A percentile compares a stretch with the other conserved stretches of the same genome.
Conservation (phyloP, 2,888 invertebrate genomes). For the Phorcus lineatus region DNA sequence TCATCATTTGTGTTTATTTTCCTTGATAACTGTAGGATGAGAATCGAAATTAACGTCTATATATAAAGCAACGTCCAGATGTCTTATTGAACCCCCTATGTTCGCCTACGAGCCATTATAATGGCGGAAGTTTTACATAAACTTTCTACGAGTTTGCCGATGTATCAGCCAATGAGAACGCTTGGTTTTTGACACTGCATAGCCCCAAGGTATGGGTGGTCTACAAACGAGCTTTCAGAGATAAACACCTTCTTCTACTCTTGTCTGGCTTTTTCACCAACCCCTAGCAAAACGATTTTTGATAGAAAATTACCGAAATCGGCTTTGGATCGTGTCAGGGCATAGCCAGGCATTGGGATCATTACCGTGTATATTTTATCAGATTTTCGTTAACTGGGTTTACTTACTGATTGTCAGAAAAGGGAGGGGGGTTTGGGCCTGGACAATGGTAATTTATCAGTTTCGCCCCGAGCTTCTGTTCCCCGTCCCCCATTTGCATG, state of each 20-base stretch:
- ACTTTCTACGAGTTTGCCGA: background rate
- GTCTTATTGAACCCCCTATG: background rate
- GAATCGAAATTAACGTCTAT: background rate
- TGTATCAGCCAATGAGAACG: background rate
- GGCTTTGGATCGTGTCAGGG: background rate
- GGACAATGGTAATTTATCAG: background rate
- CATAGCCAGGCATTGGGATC: background rate
- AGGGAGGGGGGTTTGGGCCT: background rate
- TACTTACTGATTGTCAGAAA: background rate
- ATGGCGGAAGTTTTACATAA: conserved; percentile 1
- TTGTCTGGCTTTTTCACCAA: conserved; percentile 1
- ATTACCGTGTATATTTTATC: conserved; percentile 5
- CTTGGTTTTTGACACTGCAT: background rate
- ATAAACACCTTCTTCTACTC: conserved; percentile 6
- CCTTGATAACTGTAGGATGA: background rate
- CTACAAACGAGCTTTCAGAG: background rate
- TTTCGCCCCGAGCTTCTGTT: background rate
- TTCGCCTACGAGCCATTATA: conserved; percentile 7
- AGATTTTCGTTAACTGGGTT: conserved; percentile 3
- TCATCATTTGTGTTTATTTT: background rate
- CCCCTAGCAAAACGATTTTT: conserved; percentile 13
- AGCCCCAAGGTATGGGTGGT: background rate
- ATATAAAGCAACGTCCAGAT: background rate
- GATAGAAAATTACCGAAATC: conserved; percentile 10
- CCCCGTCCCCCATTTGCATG: background rate